Base-by-base conservation (phyloP, 2,888 invertebrate genomes). In the Osedax frankpressi region DNA sequence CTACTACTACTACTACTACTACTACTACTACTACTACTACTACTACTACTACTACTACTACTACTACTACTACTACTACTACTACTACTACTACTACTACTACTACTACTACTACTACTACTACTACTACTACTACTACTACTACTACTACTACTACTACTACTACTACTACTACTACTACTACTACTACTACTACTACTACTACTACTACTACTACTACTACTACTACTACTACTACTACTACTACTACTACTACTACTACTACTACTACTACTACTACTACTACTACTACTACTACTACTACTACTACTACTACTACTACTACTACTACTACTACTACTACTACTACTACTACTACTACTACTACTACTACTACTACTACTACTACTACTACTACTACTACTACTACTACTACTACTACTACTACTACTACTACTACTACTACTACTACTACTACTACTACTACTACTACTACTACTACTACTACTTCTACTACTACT, bases 251-350 rank as follows among this genome's bases (percentile, higher is more conserved):
- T 44, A 44, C 44, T 44, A 44, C 44, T 44, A 44, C 44, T 44
- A 44, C 44, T 44, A 44, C 44, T 44, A 44, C 44, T 44, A 44
- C 44, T 44, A 44, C 44, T 44, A 44, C 69, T 59, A 11, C 67
- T 72, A 25, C 70, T 75, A 29, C 70, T 73, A 62, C 44, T 44
- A 44, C 44, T 44, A 44, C 44, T 44, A 44, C 44, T 44, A 44
- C 44, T 44, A 44, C 44, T 44, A 44, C 6, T 44, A 44, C 44
- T 44, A 44, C 44, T 44, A 44, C 44, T 44, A 44, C 44, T 44
- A 44, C 44, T 44, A 44, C 44, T 74, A 44, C 44, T 44, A 44
- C 44, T 44, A 44, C 44, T 44, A 44, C 44, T 44, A 44, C 44
- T 44, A 44, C 44, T 44, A 44, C 44, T 44, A 44, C 44, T 44